Evolutionary conservation across 2,797 vertebrate genomes (phyloP), one percentile per base, ranked within the genome.

Genomic region (Chelon labrosus): DNA sequence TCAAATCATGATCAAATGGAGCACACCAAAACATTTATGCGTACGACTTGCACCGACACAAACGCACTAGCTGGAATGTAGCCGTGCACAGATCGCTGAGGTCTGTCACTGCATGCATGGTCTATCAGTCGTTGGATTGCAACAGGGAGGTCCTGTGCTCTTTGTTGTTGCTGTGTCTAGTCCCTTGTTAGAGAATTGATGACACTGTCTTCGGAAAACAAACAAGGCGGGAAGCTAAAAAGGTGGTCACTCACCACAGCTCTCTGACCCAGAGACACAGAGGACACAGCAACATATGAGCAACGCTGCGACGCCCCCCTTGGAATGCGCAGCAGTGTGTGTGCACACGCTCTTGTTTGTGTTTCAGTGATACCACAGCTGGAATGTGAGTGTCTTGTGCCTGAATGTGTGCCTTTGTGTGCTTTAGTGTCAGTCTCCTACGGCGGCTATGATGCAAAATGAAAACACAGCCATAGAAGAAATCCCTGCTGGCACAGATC

Each of bases 161-260:
- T 67, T 27, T 91, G 91, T 92, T 92, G 93, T 88, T 92, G 91
- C 89, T 93, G 87, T 90, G 90, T 94, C 92, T 90, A 71, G 85
- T 83, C 85, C 73, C 89, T 91, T 94, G 91, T 92, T 90, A 91
- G 83, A 92, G 92, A 94, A 94, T 90, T 90, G 92, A 94, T 92
- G 91, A 91, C 91, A 88, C 91, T 83, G 88, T 87, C 91, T 90
- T 89, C 76, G 77, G 89, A 94, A 91, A 95, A 93, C 90, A 94
- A 92, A 92, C 88, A 89, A 57, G 82, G 87, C 74, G 84, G 90
- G 77, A 78, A 91, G 89, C 90, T 92, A 85, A 92, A 93, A 93
- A 93, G 92, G 80, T 88, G 85, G 88, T 94, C 94, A 92, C 88
- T 94, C 93, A 94, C 73, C 91, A 84, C 80, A 61, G 77, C 60